Evolutionary conservation across 2,888 invertebrate genomes (phyloP).

Genomic region (Hyalella azteca): DNA sequence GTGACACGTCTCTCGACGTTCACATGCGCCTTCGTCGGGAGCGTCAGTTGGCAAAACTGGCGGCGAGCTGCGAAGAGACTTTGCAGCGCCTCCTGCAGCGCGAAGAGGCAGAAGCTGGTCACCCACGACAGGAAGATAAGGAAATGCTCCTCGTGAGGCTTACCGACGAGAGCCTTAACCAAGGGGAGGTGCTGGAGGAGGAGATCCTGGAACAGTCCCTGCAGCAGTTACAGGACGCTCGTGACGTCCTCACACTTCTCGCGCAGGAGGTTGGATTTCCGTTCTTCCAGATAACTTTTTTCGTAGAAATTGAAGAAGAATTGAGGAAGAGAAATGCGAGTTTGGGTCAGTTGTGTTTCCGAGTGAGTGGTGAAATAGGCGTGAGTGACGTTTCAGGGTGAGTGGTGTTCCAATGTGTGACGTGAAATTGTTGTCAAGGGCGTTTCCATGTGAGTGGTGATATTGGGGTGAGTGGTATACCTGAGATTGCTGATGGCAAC

Average conservation of each 20-base stretch:
- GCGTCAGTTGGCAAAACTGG: slow-evolving; percentile 40
- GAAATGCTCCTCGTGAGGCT: too few relatives aligned
- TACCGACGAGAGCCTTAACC: background rate
- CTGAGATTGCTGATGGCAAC: too few relatives aligned
- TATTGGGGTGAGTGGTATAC: too few relatives aligned
- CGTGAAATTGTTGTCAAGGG: too few relatives aligned
- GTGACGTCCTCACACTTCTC: slow-evolving; percentile 1
- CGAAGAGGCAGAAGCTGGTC: too few relatives aligned
- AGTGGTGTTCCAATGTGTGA: too few relatives aligned
- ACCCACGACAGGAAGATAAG: background rate
- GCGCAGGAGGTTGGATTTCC: slow-evolving; percentile 21
- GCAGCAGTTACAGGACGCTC: slow-evolving; percentile 25
- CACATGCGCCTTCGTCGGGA: slow-evolving; percentile 43
- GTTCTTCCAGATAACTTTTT: background rate
- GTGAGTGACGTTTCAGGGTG: too few relatives aligned
- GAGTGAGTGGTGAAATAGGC: too few relatives aligned
- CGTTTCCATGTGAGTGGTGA: too few relatives aligned
- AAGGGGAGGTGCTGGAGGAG: background rate
- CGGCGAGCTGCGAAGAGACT: background rate
- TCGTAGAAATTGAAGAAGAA: background rate
- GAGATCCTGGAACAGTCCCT: background rate
- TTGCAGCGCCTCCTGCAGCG: too few relatives aligned
- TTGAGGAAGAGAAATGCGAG: too few relatives aligned
- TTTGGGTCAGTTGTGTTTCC: too few relatives aligned
- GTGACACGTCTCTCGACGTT: slow-evolving; percentile 52